Base-by-base conservation (phyloP, 2,888 invertebrate genomes). In the Eupeodes luniger region DNA sequence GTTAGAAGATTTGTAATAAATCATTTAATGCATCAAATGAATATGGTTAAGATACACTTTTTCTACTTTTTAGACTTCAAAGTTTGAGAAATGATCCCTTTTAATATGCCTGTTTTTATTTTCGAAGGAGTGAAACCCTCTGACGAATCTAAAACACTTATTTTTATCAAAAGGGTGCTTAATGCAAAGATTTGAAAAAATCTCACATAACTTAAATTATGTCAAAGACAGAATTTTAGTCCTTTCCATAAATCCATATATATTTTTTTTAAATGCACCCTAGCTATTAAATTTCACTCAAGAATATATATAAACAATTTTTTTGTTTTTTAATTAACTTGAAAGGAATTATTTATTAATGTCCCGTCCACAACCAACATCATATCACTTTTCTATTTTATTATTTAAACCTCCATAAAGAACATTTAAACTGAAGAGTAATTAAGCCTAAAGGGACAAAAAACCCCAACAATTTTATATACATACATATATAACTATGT, bases 271-370 rank as follows among this genome's bases (percentile, higher is more conserved):
- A 55, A 55, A 34, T 59, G 14, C 14, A 7, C 12, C 5, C 59
- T 59, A 27, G 59, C n/a, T 47, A 66, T 66, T 64, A 19, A 66
- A 66, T 47, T 49, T 49, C 49, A 64, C 12, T 49, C 1, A 27
- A 11, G 11, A 27, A 57, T 5, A 27, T 9, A 19, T 3, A 57
- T 27, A 55, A 12, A 44, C 9, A 67, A 36, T 16, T 44, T 55
- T 10, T 67, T 74, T 11, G 14, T 66, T 80, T 62, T 62, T 81
- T 81, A 75, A 81, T 81, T 61, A 81, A 81, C 81, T 61, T 81
- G 67, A 81, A 81, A 81, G 44, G 44, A 61, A 81, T 69, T 76
- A 81, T 81, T 69, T 76, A 81, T 81, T 81, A 76, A 81, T 81
- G 61, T 47, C 66, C 69, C 75, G 69, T 27, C 27, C 27, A 27